Base-by-base conservation (phyloP, 2,888 invertebrate genomes). In the Gibbula magus region DNA sequence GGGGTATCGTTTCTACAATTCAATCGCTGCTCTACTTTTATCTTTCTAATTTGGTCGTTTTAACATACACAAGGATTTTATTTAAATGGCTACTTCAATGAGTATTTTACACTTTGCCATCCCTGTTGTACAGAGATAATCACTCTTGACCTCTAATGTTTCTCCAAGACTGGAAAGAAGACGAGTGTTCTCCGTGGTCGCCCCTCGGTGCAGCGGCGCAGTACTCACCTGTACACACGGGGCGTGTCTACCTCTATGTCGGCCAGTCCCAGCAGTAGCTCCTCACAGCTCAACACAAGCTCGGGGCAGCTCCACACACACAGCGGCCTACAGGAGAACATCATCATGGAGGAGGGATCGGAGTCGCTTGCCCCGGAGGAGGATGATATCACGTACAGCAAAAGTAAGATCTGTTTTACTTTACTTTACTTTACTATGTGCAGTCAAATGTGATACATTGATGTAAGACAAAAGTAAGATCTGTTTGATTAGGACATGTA, bases 351-450 rank as follows among this genome's bases (percentile, higher is more conserved):
- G 52, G 39, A 53, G 32, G 20, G 51, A 0, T 56, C 53, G 0
- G 51, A 66, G 22, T 61, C 81, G 0, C 32, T 54, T n/a, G 81
- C 81, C 10, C 82, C 83, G 32, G 86, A 87, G 25, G 86, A 84
- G 35, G 85, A 84, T 20, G 87, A 86, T 29, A 82, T 83, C 1
- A 79, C 85, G 0, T 83, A 85, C 25, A 88, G 83, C 79, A 86
- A 85, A 83, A 87, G 88, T 87, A 79, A 75, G 85, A 56, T 22
- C 22, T 56, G 1, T 25, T 70, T 7, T 53, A 0, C 56, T 25
- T n/a, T 45, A 53, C 10, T 53, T 35, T 25, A 35, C 35, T 35
- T 35, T 35, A 35, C n/a, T 35, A 3, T 35, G 35, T 35, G 4
- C 35, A 35, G 3, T 35, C 35, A 35, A 35, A 35, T 35, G 35